A percentile compares a stretch with the other conserved stretches of the same genome.
Conservation (phyloP, 2,888 invertebrate species). For the Tipula confusa region DNA sequence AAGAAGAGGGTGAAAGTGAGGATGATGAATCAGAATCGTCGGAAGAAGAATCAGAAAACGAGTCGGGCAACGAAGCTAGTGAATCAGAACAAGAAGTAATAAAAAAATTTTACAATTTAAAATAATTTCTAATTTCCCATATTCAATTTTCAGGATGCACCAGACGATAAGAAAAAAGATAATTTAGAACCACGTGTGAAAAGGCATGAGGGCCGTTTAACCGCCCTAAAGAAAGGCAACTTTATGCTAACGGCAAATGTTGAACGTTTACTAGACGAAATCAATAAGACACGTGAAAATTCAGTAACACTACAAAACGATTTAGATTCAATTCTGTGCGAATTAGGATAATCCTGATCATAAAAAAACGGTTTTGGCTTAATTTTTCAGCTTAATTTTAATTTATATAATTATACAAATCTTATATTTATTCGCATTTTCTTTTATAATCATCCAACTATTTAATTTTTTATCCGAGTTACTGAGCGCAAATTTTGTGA, state of each 20-base stretch:
- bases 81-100: slow-evolving; percentile 66
- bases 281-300: slow-evolving; percentile 76
- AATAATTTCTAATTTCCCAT: slow-evolving; percentile 21
- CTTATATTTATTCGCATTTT: neutral
- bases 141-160: slow-evolving; percentile 55
- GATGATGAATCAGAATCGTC: slow-evolving; percentile 58
- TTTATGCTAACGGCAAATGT: slow-evolving; percentile 82
- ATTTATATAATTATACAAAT: neutral
- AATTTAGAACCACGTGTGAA: slow-evolving; percentile 63
- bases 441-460: neutral
- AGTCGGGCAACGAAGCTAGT: slow-evolving; percentile 51
- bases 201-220: slow-evolving; percentile 71
- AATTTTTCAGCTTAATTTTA: slow-evolving; percentile 3
- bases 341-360: slow-evolving; percentile 61
- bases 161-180: slow-evolving; percentile 61
- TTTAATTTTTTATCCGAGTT: neutral
- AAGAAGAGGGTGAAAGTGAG: slow-evolving; percentile 47
- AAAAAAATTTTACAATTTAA: slow-evolving; percentile 36
- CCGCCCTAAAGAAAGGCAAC: slow-evolving; percentile 82
- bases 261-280: slow-evolving; percentile 79
- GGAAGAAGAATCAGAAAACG: slow-evolving; percentile 50
- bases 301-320: slow-evolving; percentile 74
- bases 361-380: neutral
- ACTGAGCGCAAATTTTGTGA: neutral
- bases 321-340: slow-evolving; percentile 78